phyloP scores from a whole-genome alignment of 2,113 vertebrate species.

The Rhabdomys dilectus region DNA sequence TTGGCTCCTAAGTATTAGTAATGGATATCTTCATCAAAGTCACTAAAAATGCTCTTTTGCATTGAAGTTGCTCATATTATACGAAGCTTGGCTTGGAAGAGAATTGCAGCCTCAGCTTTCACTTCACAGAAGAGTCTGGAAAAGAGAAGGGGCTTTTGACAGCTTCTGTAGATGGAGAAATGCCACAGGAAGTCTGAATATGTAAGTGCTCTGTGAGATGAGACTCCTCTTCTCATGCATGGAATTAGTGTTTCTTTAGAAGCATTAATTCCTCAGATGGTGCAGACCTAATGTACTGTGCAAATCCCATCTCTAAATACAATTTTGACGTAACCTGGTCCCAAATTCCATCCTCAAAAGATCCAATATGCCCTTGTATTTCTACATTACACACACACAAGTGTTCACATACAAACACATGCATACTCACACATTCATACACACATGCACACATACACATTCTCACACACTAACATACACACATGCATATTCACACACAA shows the following conservation, averaged over 20 bases:
- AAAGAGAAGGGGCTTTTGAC: constrained; percentile 55
- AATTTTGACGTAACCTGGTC: constrained; percentile 21
- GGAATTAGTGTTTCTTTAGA: constrained; percentile 50
- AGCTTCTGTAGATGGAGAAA: constrained; percentile 62
- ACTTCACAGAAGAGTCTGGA: constrained; percentile 49
- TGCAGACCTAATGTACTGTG: constrained; percentile 50
- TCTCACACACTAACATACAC: too few relatives aligned
- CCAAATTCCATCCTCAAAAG: constrained; percentile 18
- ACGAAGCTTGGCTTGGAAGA: constrained; percentile 53
- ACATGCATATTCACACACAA: too few relatives aligned
- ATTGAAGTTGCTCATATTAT: constrained; percentile 62
- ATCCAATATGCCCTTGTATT: constrained; percentile 22
- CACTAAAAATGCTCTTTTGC: constrained; percentile 47
- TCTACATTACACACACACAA: background rate
- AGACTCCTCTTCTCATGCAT: constrained; percentile 30
- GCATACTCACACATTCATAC: background rate
- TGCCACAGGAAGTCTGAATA: constrained; percentile 57
- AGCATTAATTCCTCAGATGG: constrained; percentile 50
- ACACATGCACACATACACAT: background rate
- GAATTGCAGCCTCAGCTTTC: constrained; percentile 58
- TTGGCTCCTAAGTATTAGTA: constrained; percentile 39
- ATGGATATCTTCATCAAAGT: constrained; percentile 46
- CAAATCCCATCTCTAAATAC: constrained; percentile 7
- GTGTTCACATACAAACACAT: too few relatives aligned
- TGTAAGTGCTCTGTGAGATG: constrained; percentile 58